A percentile compares a stretch with the other conserved stretches of the same genome.
Evolutionary conservation across 1,140 invertebrate species (phyloP).

Genomic region (Radopholus similis): DNA sequence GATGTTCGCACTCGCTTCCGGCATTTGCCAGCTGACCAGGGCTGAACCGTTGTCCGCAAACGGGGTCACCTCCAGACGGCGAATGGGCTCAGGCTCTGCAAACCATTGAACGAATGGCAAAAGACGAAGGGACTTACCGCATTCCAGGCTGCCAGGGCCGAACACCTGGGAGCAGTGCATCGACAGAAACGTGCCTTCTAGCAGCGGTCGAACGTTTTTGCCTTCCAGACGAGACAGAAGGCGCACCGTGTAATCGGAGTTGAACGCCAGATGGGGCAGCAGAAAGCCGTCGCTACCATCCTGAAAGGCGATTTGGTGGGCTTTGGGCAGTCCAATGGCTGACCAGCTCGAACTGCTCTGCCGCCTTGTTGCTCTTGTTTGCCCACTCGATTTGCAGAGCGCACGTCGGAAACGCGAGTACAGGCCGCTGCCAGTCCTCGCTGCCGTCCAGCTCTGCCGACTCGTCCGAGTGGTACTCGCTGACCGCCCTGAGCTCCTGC

Average conservation of each 20-base stretch:
- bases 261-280: conserved; percentile 34
- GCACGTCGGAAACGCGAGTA: conserved; percentile 19
- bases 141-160: conserved; percentile 36
- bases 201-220: background rate
- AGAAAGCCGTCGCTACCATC: conserved; percentile 44
- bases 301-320: too few relatives aligned
- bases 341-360: conserved; percentile 24
- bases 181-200: conserved; percentile 22
- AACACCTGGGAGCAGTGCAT: conserved; percentile 36
- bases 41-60: conserved; percentile 24
- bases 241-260: conserved; percentile 28
- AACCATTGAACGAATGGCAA: background rate
- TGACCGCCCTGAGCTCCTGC: background rate
- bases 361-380: conserved; percentile 21
- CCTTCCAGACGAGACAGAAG: conserved; percentile 8
- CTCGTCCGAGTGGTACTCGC: background rate
- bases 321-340: conserved; percentile 3
- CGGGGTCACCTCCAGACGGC: conserved; percentile 20
- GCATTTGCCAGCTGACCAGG: conserved; percentile 15
- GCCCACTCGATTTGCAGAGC: conserved; percentile 26
- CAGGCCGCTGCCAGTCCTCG: background rate
- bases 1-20: conserved; percentile 18
- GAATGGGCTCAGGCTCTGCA: conserved; percentile 32
- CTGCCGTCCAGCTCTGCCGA: background rate
- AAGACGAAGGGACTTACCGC: conserved; percentile 22